Base-by-base conservation (phyloP, 2,797 vertebrate species). In the Australoheros facetus region DNA sequence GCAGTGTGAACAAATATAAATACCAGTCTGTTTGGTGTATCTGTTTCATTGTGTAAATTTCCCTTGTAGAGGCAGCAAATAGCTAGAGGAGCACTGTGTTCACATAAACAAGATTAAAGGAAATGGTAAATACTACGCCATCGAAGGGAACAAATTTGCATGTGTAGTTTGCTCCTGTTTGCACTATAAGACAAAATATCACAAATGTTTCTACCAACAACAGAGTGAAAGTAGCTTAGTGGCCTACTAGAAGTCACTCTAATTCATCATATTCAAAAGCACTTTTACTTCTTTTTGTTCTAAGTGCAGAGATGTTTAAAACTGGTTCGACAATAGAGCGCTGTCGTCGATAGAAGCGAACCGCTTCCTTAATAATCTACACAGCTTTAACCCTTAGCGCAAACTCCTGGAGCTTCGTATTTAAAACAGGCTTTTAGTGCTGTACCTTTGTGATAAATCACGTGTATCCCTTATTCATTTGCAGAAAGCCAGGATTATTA, bases 61-160 rank as follows among this genome's bases (percentile, higher is more conserved):
- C 66, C 73, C 32, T 42, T 23, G 28, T 37, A 48, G 28, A 48
- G 45, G 21, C 23, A 73, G 71, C 60, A 77, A 60, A 86, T 59
- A 57, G 23, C 28, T 19, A 3, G 13, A 45, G 9, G 59, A 64
- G 14, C 17, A 1, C 6, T 34, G 51, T 16, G 14, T 48, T 58
- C 42, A 51, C 54, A 69, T 13, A 54, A 19, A 56, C 17, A n/a
- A 32, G 26, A 69, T 69, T 69, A 69, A 69, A 69, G 32, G 32
- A 54, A 23, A 32, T 6, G 37, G 56, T 7, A 34, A 75, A 48
- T 21, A 26, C 26, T 9, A 10, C 1, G 1, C 5, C 42, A 37
- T 1, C 5, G 17, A 45, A 30, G n/a, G 30, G 55, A 60, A 1
- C 32, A 48, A 7, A 39, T 77, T 48, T 58, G 56, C 56, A 7